Evolutionary conservation across 2,113 vertebrate species (phyloP), one percentile per base, ranked within the genome.

Genomic region (Burhinus oedicnemus): DNA sequence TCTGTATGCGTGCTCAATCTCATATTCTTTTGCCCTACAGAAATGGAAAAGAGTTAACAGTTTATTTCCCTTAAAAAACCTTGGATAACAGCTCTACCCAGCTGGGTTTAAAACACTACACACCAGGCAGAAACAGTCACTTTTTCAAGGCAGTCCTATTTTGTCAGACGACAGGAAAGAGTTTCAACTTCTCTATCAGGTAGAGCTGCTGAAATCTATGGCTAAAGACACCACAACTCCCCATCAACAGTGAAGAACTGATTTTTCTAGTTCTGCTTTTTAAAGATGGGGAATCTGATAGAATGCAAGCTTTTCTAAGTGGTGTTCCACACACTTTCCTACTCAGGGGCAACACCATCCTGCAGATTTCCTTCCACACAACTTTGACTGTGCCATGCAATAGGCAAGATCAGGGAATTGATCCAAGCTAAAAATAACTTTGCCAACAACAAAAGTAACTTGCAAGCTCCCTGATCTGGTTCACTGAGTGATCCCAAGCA

Each of bases 381-480:
- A 25, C 21, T 52, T 30, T 66, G 12, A 80, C 51, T 83, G 22
- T 55, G 55, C 55, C 72, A 66, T 15, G 26, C 60, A 94, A 89
- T 42, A 91, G 74, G 29, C 51, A 89, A 83, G 69, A 95, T 70
- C 64, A 93, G 69, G 88, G 42, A 84, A 95, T 20, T 93, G 83
- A 87, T 87, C 61, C 69, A 93, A 95, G 77, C 57, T 55, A 91
- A 94, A 96, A 96, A 84, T 82, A 96, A 94, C 91, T 91, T 87
- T 44, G 32, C n/a, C 47, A 89, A 51, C 54, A 92, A 83, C 21
- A 71, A 19, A 86, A 92, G 65, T 70, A 95, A 92, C 20, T 83
- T 47, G 23, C 22, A 75, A 27, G 26, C 42, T 93, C 80, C 72
- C 81, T 60, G 65, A 84, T 81, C 15, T 84, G 65, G 26, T 94